These are phyloP conservation scores for Nyctibius bracteatus DNA, from an alignment of 2,113 vertebrate species.

Conservation along the genomic window DNA sequence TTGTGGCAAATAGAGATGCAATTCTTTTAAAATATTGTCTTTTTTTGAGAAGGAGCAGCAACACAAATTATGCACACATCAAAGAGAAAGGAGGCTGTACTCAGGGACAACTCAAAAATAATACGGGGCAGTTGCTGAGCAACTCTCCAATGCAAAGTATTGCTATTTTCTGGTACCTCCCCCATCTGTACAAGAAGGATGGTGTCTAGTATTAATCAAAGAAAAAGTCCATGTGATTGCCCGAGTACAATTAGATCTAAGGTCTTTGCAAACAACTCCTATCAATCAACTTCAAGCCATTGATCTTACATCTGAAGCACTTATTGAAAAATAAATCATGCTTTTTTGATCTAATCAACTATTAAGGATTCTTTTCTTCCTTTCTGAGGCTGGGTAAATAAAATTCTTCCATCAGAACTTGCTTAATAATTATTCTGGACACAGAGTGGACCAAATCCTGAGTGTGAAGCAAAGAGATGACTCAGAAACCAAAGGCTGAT, in stretches of 20 bases:
- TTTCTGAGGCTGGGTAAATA: slow-evolving; percentile 10
- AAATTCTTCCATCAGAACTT: slow-evolving; percentile 20
- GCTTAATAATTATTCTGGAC: slow-evolving; percentile 36
- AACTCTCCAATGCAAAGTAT: slow-evolving; percentile 2
- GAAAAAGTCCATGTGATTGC: slow-evolving; percentile 3
- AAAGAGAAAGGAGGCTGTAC: slow-evolving; percentile 29
- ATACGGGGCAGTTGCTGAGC: slow-evolving; percentile 27
- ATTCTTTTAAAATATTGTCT: neutral
- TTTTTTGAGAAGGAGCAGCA: slow-evolving; percentile 8
- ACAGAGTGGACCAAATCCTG: slow-evolving; percentile 3
- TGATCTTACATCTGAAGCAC: slow-evolving; percentile 60
- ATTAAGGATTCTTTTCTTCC: slow-evolving; percentile 1
- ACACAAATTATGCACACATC: slow-evolving; percentile 13
- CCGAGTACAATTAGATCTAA: slow-evolving; percentile 10
- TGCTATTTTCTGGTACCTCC: neutral
- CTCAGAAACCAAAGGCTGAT: neutral
- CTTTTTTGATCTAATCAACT: slow-evolving; percentile 26
- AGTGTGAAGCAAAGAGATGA: neutral
- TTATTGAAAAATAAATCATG: slow-evolving; percentile 29
- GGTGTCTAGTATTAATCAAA: neutral
- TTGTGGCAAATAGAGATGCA: slow-evolving; percentile 4
- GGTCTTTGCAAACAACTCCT: slow-evolving; percentile 22
- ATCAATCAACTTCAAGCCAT: neutral
- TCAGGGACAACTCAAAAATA: slow-evolving; percentile 3
- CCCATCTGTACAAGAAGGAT: neutral